These are phyloP conservation scores for Rostratula benghalensis DNA, from an alignment of 2,113 vertebrate genomes.

Conservation along the genomic window DNA sequence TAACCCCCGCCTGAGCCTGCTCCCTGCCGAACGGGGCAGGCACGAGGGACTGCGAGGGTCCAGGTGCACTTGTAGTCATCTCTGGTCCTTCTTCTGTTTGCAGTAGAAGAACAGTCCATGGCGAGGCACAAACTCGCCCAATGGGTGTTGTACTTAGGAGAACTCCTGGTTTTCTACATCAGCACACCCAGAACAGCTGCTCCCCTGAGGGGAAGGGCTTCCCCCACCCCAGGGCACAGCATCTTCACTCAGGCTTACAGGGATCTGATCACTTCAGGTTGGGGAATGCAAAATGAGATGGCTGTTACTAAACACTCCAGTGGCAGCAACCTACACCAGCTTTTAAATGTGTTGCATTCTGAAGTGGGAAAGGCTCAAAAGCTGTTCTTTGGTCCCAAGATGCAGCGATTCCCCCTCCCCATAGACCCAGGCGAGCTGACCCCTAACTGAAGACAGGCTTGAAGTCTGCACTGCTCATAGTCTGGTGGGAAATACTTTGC, in stretches of 20 bases:
- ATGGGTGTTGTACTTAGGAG: not conserved
- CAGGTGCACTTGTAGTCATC: not conserved
- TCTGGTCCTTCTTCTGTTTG: not conserved
- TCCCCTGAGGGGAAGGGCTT: not conserved
- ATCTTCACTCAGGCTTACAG: not conserved
- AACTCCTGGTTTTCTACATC: not conserved
- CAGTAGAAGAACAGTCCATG: not conserved
- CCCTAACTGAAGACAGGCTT: not conserved
- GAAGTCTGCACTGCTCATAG: not conserved
- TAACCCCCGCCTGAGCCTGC: not conserved
- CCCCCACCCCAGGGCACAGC: not conserved
- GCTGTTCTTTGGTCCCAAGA: not conserved
- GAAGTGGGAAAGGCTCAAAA: not conserved
- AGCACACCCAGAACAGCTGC: not conserved
- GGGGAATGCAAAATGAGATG: not conserved
- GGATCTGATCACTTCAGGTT: not conserved
- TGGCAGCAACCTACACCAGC: not conserved
- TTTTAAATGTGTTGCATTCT: not conserved
- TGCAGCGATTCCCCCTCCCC: not conserved
- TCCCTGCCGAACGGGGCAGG: not conserved
- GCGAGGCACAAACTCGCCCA: not conserved
- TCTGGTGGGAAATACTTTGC: conserved; percentile 43
- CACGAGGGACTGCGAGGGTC: not conserved
- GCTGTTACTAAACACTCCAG: not conserved
- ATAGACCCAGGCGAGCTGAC: not conserved